These are phyloP conservation scores for Centropus unirufus DNA, from an alignment of 2,113 vertebrate species.

Conservation along the genomic window DNA sequence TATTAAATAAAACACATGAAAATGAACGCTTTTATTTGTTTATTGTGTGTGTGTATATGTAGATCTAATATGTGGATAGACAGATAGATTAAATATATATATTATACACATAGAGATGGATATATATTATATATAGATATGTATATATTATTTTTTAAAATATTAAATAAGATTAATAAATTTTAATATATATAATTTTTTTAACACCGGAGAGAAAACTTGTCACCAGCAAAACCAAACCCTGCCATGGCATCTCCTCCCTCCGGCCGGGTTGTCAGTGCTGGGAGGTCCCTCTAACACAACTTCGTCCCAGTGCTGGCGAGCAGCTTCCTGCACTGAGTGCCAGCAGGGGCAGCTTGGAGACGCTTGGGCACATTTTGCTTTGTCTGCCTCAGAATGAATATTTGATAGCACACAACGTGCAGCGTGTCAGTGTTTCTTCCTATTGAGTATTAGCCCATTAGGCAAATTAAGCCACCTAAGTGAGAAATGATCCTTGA, in stretches of 20 bases:
- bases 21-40: background rate
- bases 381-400: background rate
- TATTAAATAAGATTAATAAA: too few species aligned
- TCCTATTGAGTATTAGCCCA: background rate
- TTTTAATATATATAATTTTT: background rate
- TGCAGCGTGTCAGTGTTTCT: background rate
- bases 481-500: background rate
- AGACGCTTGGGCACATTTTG: background rate
- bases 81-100: too few species aligned
- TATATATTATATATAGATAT: too few species aligned
- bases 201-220: background rate
- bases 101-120: too few species aligned
- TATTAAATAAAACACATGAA: background rate
- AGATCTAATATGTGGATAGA: too few species aligned
- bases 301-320: background rate
- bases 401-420: background rate
- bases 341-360: background rate
- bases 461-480: background rate
- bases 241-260: background rate
- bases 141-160: too few species aligned
- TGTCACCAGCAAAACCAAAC: background rate
- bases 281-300: background rate
- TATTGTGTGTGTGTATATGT: background rate
- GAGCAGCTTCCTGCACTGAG: background rate
- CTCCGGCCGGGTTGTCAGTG: rapidly evolving